Percentiles rank a stretch among this genome's conserved stretches.
These are phyloP conservation scores for Halictus rubicundus DNA, from an alignment of 1,140 invertebrate species.

Conservation along the genomic window DNA sequence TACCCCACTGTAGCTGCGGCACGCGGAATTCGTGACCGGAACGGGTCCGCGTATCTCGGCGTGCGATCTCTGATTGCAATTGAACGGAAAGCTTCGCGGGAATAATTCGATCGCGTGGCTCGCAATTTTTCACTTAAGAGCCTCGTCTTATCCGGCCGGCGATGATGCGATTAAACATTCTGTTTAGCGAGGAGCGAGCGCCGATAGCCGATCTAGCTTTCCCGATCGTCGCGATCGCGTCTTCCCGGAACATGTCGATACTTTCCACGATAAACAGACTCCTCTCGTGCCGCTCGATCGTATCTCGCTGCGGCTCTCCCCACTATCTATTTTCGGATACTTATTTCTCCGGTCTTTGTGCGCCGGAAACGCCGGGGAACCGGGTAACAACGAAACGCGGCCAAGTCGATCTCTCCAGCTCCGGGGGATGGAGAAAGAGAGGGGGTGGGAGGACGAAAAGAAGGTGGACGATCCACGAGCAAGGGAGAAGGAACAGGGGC, in stretches of 20 bases:
- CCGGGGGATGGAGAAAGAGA: no score
- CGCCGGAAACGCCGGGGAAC: neutral
- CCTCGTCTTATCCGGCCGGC: neutral
- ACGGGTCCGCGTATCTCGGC: no score
- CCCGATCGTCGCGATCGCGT: slow-evolving; percentile 14
- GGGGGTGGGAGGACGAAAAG: no score
- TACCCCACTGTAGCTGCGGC: no score
- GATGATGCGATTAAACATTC: slow-evolving; percentile 33
- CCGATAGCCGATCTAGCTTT: slow-evolving; percentile 38
- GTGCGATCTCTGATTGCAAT: no score
- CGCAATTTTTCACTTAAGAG: slow-evolving; percentile 7
- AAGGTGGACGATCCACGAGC: neutral
- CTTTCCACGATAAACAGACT: slow-evolving; percentile 45
- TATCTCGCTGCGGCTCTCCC: slow-evolving; percentile 18
- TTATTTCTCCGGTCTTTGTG: slow-evolving; percentile 17
- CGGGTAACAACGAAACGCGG: neutral
- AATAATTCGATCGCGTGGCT: neutral
- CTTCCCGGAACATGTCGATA: slow-evolving; percentile 26
- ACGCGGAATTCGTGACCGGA: no score
- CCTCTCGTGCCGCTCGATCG: slow-evolving; percentile 24
- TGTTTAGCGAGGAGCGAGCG: slow-evolving; percentile 6
- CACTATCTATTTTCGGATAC: slow-evolving; percentile 43
- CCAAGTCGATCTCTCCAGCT: slow-evolving; percentile 16
- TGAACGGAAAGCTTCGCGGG: neutral
- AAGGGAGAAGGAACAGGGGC: no score